Conservation (phyloP, 2,888 invertebrate genomes). For the Idaea dimidiata region DNA sequence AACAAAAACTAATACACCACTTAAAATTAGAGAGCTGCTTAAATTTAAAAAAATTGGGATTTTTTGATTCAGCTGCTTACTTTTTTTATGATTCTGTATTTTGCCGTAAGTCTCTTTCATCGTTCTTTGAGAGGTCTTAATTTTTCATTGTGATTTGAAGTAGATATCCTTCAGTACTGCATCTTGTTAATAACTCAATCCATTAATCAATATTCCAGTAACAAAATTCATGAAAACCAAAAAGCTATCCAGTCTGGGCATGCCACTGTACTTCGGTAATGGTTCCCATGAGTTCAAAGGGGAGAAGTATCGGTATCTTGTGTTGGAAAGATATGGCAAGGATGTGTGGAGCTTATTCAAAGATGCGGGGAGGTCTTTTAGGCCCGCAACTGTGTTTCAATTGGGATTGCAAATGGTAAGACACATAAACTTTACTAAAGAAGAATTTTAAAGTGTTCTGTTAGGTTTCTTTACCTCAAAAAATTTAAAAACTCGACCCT, state of each 20-base stretch:
- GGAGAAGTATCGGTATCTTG: constrained; percentile 92
- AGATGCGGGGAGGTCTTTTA: constrained; percentile 84
- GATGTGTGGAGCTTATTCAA: constrained; percentile 91
- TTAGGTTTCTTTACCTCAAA: not conserved
- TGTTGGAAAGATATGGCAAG: constrained; percentile 93
- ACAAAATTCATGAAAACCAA: constrained; percentile 84
- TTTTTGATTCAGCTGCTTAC: too few species aligned
- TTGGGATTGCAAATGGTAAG: constrained; percentile 91
- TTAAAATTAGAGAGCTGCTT: too few species aligned
- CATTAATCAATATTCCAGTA: constrained; percentile 75
- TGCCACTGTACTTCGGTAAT: constrained; percentile 91
- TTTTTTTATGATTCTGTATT: too few species aligned
- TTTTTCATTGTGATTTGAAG: too few species aligned
- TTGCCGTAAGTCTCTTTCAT: too few species aligned
- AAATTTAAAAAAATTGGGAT: too few species aligned
- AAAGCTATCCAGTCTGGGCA: constrained; percentile 87
- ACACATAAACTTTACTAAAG: not conserved
- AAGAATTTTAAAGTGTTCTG: not conserved
- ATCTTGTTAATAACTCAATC: too few species aligned
- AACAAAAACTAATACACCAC: too few species aligned
- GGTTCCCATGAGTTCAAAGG: constrained; percentile 90
- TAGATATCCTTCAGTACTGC: not conserved
- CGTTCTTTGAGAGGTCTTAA: too few species aligned
- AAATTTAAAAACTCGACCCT: too few species aligned
- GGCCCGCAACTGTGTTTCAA: constrained; percentile 87